A percentile compares a stretch with the other conserved stretches of the same genome.
Evolutionary conservation across 2,113 vertebrate genomes (phyloP).

Genomic region (Marcusenius ussheri): DNA sequence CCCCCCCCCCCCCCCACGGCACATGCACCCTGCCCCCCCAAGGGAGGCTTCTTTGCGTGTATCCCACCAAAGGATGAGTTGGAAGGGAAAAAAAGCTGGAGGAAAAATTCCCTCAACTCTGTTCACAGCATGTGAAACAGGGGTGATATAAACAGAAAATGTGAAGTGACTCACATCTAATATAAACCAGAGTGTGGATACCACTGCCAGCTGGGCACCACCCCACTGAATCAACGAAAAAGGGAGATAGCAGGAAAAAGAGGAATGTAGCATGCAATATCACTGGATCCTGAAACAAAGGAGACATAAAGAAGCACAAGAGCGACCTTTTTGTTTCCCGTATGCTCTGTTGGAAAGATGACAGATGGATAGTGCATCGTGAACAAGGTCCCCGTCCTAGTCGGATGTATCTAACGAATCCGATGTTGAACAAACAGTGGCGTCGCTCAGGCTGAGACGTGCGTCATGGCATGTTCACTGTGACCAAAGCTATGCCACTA

Average conservation of each 20-base stretch:
- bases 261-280: slow-evolving; percentile 41
- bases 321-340: slow-evolving; percentile 24
- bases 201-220: slow-evolving; percentile 50
- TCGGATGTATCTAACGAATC: background rate
- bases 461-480: background rate
- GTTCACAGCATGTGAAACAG: slow-evolving; percentile 51
- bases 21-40: background rate
- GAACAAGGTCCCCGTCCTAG: background rate
- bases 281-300: slow-evolving; percentile 41
- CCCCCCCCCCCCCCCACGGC: background rate
- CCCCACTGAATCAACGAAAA: slow-evolving; percentile 62
- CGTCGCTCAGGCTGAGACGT: background rate
- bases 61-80: background rate
- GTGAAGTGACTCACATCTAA: slow-evolving; percentile 69
- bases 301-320: background rate
- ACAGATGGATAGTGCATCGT: background rate
- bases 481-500: background rate
- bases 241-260: slow-evolving; percentile 35
- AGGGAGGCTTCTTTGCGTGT: background rate
- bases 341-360: slow-evolving; percentile 27
- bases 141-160: slow-evolving; percentile 53
- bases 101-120: slow-evolving; percentile 46
- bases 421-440: background rate
- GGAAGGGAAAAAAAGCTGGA: background rate
- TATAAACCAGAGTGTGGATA: slow-evolving; percentile 66